These are phyloP conservation scores for Solea senegalensis DNA, from an alignment of 2,113 vertebrate genomes.

Conservation along the genomic window DNA sequence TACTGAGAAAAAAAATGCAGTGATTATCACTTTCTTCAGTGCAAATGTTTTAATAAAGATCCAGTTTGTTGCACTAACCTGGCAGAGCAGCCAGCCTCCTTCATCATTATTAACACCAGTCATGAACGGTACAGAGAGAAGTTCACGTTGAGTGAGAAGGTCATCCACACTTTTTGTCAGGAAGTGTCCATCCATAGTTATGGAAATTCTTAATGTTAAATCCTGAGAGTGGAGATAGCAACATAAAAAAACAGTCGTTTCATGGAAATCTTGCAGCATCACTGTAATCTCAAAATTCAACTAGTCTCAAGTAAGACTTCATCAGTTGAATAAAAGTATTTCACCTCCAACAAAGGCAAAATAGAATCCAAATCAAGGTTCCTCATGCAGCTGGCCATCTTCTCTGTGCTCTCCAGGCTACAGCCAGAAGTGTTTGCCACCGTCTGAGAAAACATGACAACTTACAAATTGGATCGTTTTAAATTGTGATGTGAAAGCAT, in stretches of 20 bases:
- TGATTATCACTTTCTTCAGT: not conserved
- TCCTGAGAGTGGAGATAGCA: constrained; percentile 17
- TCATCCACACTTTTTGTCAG: constrained; percentile 54
- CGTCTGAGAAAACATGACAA: constrained; percentile 46
- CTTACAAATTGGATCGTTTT: no score
- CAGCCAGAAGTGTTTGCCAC: constrained; percentile 75
- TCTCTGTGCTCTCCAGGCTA: constrained; percentile 71
- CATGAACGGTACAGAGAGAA: constrained; percentile 65
- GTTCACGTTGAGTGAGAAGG: constrained; percentile 29
- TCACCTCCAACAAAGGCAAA: constrained; percentile 21
- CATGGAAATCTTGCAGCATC: not conserved
- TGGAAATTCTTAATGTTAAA: accelerated
- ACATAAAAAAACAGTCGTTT: no score
- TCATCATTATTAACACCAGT: constrained; percentile 63
- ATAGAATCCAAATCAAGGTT: constrained; percentile 57
- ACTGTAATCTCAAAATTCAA: not conserved
- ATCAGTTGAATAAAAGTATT: not conserved
- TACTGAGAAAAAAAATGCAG: constrained; percentile 32
- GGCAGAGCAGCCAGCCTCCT: constrained; percentile 44
- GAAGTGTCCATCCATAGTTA: constrained; percentile 58
- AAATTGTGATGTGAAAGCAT: no score
- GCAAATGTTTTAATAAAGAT: not conserved
- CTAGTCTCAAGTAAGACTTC: not conserved
- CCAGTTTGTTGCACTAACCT: constrained; percentile 33
- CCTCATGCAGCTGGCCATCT: constrained; percentile 73